These are phyloP conservation scores for Acanthisitta chloris DNA, from an alignment of 2,113 vertebrate genomes.

Conservation along the genomic window DNA sequence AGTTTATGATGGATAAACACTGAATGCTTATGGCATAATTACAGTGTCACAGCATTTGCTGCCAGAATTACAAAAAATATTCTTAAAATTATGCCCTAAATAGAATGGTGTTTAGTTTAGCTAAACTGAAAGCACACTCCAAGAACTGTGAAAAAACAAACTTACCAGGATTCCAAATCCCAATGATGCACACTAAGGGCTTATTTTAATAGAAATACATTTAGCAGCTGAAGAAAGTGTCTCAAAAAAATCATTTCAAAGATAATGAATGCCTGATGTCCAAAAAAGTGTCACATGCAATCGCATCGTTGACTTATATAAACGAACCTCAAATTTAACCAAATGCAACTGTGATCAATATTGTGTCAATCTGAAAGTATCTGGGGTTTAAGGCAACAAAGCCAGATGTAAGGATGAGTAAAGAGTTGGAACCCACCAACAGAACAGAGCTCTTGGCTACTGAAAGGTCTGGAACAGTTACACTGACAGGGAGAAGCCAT, in stretches of 20 bases:
- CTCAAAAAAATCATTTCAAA: conserved; percentile 32
- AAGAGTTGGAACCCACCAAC: not conserved
- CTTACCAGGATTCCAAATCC: conserved; percentile 9
- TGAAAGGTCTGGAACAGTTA: conserved; percentile 10
- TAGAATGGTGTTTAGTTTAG: conserved; percentile 41
- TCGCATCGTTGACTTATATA: conserved; percentile 18
- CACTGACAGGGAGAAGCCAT: not conserved
- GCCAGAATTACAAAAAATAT: conserved; percentile 40
- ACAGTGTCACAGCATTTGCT: conserved; percentile 15
- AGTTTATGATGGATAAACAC: conserved; percentile 40
- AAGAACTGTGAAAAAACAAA: conserved; percentile 50
- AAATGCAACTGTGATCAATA: conserved; percentile 47
- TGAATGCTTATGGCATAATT: conserved; percentile 44
- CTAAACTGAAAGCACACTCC: conserved; percentile 56
- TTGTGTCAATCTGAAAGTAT: conserved; percentile 49
- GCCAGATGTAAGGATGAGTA: conserved; percentile 35
- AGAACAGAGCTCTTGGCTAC: not conserved
- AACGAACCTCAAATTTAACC: conserved; percentile 50
- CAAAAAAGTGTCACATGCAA: conserved; percentile 1
- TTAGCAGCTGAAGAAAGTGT: conserved; percentile 9
- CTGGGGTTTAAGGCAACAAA: conserved; percentile 48
- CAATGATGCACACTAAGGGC: not conserved
- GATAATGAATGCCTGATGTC: conserved; percentile 50
- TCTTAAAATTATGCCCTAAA: conserved; percentile 7
- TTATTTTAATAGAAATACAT: conserved; percentile 46